Conservation (phyloP, 2,797 vertebrate genomes). For the Coranthus polyacanthus region DNA sequence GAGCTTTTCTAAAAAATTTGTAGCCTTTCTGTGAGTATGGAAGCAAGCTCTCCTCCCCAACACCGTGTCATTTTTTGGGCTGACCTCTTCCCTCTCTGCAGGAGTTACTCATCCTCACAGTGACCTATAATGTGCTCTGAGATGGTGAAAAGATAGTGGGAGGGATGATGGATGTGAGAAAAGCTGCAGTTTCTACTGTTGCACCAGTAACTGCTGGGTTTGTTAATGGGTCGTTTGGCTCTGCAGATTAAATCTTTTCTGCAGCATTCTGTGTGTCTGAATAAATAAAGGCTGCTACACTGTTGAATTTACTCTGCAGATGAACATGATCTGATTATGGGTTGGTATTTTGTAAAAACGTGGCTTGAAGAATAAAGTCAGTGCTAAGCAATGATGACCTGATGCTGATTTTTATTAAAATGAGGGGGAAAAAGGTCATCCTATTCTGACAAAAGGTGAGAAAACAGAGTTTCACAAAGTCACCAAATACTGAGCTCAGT, state of each 20-base stretch:
- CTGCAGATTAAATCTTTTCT: not conserved
- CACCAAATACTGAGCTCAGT: no score
- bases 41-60: slow-evolving; percentile 5
- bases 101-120: slow-evolving; percentile 14
- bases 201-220: not conserved
- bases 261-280: not conserved
- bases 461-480: no score
- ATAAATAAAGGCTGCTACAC: not conserved
- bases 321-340: no score
- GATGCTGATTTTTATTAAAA: no score
- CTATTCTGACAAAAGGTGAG: no score
- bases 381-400: no score
- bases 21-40: not conserved
- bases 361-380: no score
- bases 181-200: not conserved
- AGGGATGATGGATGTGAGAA: slow-evolving; percentile 24
- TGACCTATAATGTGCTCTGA: slow-evolving; percentile 10
- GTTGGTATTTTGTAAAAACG: no score
- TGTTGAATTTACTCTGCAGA: no score
- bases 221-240: slow-evolving; percentile 22
- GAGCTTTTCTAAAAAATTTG: not conserved
- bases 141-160: slow-evolving; percentile 16
- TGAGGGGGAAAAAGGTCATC: no score
- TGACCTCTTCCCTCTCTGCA: not conserved
- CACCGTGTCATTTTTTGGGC: not conserved